Base-by-base conservation (phyloP, 2,888 invertebrate genomes). In the Latheticus oryzae region DNA sequence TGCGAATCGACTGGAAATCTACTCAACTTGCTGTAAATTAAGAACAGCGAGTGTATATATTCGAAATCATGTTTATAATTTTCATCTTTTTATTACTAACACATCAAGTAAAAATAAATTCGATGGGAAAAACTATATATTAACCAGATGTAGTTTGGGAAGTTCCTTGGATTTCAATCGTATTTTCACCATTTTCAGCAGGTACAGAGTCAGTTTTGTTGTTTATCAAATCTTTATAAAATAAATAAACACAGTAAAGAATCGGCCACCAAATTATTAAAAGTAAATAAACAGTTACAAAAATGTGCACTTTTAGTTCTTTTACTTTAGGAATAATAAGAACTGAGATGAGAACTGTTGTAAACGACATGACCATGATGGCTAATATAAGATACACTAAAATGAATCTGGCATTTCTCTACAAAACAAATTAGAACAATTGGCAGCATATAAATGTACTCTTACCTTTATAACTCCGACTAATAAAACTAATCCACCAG, bases 221-320 rank as follows among this genome's bases (percentile, higher is more conserved):
- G 12, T 1, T 24, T 8, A 42, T 7, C 7, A 42, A 11, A 9
- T 42, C 28, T 9, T 42, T 42, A n/a, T 42, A 42, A 28, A 42
- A 42, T 5, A 42, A 26, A 16, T 42, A 42, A 1, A 42, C 42
- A 16, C 42, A 42, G 9, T 42, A 42, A 5, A 28, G 15, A 15
- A 42, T 28, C 1, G 42, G 42, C 42, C 42, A 42, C 42, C 42
- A 42, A n/a, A 16, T 26, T 1, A 42, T 42, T 24, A 42, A 15
- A 3, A 42, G 24, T 5, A 28, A n/a, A 7, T 42, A 42, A 1
- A 42, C 42, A 5, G 28, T 8, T 9, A 42, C 17, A 23, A 42
- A 42, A 2, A 42, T 13, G 8, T 42, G 28, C 5, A 24, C 42
- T 28, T 42, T 23, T 5, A 42, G 26, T 28, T 42, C 42, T 28